phyloP scores from a whole-genome alignment of 2,888 invertebrate species.

The Lycocerus yunnanus region DNA sequence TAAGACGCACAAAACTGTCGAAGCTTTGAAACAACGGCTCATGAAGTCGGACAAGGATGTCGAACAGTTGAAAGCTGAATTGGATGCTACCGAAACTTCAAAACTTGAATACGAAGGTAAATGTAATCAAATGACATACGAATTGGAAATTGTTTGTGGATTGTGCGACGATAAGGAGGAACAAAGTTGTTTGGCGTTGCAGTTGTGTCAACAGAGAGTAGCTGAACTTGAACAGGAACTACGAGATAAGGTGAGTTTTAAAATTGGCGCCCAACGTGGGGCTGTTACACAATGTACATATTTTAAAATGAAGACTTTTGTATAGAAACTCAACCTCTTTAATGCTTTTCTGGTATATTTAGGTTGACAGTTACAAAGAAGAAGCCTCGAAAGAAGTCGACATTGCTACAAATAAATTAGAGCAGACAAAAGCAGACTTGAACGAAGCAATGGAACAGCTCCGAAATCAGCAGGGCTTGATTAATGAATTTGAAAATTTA shows the following conservation, averaged over 20 bases:
- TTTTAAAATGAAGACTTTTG: too few species aligned
- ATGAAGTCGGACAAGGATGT: constrained; percentile 65
- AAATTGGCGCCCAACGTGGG: neutral
- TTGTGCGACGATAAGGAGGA: constrained; percentile 47
- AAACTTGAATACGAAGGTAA: constrained; percentile 47
- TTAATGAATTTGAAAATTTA: constrained; percentile 35
- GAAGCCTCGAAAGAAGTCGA: constrained; percentile 28
- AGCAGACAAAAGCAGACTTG: constrained; percentile 34
- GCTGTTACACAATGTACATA: too few species aligned
- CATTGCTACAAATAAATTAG: constrained; percentile 23
- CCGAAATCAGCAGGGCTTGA: constrained; percentile 35
- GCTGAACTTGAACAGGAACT: constrained; percentile 41
- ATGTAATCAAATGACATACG: constrained; percentile 42
- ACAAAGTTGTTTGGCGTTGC: constrained; percentile 45
- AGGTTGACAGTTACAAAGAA: constrained; percentile 34
- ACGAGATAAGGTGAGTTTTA: constrained; percentile 36
- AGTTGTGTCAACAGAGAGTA: constrained; percentile 44
- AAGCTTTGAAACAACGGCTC: constrained; percentile 62
- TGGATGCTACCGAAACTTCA: constrained; percentile 46
- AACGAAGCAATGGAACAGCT: constrained; percentile 39
- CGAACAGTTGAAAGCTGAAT: constrained; percentile 59
- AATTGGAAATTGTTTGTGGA: constrained; percentile 41
- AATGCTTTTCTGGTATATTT: neutral
- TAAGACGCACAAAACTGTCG: constrained; percentile 63
- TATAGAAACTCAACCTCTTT: constrained; percentile 16